A percentile compares a stretch with the other conserved stretches of the same genome.
phyloP scores from a whole-genome alignment of 64 coral and sea anemone genomes.

The Acropora yongei region DNA sequence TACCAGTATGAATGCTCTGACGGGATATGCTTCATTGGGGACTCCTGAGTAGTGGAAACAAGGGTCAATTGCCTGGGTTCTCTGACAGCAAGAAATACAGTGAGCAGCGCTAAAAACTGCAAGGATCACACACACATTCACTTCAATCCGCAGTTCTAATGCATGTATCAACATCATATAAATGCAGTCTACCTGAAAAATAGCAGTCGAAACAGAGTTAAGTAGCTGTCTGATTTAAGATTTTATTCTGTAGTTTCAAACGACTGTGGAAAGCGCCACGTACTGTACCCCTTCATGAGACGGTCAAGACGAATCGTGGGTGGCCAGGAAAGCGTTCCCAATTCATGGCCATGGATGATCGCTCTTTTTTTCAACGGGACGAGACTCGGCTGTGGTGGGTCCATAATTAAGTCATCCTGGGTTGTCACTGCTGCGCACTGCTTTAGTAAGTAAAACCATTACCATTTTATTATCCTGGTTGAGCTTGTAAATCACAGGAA shows the following conservation, averaged over 20 bases:
- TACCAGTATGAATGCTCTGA: too few species aligned
- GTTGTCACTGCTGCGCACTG: slow-evolving; percentile 90
- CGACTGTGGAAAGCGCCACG: slow-evolving; percentile 52
- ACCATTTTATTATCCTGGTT: not conserved
- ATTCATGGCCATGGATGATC: slow-evolving; percentile 95
- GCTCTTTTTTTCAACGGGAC: slow-evolving; percentile 85
- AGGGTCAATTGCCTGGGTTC: not conserved
- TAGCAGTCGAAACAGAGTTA: not conserved
- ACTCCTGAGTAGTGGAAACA: too few species aligned
- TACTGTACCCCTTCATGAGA: slow-evolving; percentile 4
- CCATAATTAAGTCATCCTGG: slow-evolving; percentile 83
- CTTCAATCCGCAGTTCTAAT: too few species aligned
- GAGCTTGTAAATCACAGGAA: not conserved
- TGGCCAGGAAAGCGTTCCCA: slow-evolving; percentile 60
- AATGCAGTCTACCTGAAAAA: not conserved
- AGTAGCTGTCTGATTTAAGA: not conserved
- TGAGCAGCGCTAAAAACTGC: too few species aligned
- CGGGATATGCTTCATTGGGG: too few species aligned
- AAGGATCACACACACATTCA: too few species aligned
- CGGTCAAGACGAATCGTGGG: slow-evolving; percentile 85
- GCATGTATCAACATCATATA: too few species aligned
- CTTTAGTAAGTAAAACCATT: slow-evolving; percentile 71
- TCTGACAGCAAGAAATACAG: too few species aligned
- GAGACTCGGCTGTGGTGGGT: slow-evolving; percentile 77
- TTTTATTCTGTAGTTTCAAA: slow-evolving; percentile 12